Base-by-base conservation (phyloP, 2,113 vertebrate genomes). In the Osmerus mordax region DNA sequence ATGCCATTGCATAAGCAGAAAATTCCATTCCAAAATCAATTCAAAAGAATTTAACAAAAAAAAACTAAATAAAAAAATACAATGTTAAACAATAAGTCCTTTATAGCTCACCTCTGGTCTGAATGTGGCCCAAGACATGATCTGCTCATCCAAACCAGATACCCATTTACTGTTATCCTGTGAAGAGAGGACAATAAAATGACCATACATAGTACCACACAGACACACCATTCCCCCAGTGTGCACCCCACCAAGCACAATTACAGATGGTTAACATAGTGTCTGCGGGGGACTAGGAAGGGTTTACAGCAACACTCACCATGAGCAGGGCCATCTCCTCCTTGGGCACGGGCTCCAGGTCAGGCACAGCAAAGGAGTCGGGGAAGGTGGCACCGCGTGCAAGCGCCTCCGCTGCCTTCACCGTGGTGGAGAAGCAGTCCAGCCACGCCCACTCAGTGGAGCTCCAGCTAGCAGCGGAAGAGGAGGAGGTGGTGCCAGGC, bases 121-220 rank as follows among this genome's bases (percentile, higher is more conserved):
- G 4, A 94, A 95, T 0, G 95, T 97, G 80, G 97, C 97, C 97
- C 97, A 99, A 19, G 95, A 96, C 96, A 99, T 99, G 81, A 99
- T 95, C 85, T 99, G 97, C 56, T 99, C 97, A 79, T 99, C 97
- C 93, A 96, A 92, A 16, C 95, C 95, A 81, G 92, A 92, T n/a
- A 91, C 94, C 97, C 97, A 98, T 75, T 98, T 98, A 74, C 94
- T 95, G 83, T 99, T 99, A 88, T 99, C 95, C 97, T 99, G 83
- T 16, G 72, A 87, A 64, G 79, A 81, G 63, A 72, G 76, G 71
- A 64, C 2, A 14, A 2, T 69, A 15, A 7, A 53, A 7, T 14
- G 18, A 25, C 12, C 56, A 68, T 28, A 55, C 14, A 16, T 7
- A n/a, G 0, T 2, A 21, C 4, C 59, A 18, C 13, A 70, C 32